These are phyloP conservation scores for Dendrocopos noguchii DNA, from an alignment of 2,113 vertebrate species.

Conservation along the genomic window DNA sequence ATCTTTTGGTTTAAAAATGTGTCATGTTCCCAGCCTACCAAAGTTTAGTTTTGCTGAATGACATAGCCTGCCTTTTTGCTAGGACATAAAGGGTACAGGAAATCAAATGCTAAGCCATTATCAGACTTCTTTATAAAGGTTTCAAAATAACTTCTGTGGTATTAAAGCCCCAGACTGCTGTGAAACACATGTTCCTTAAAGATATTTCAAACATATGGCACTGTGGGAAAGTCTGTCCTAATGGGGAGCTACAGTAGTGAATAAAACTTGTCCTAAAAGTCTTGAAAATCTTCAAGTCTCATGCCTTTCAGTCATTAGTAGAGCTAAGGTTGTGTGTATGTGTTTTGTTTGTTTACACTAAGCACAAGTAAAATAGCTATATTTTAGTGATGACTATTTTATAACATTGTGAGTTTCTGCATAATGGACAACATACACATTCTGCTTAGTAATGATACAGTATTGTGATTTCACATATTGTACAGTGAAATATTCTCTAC, in stretches of 20 bases:
- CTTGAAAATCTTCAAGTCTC: background rate
- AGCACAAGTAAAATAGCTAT: background rate
- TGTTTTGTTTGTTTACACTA: background rate
- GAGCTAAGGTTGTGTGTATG: background rate
- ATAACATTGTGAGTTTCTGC: background rate
- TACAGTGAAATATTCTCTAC: background rate
- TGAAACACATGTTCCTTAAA: background rate
- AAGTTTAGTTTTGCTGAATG: background rate
- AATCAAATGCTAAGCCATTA: background rate
- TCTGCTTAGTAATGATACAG: background rate
- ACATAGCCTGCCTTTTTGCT: background rate
- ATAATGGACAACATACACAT: background rate
- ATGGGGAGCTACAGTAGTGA: background rate
- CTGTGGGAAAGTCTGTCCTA: background rate
- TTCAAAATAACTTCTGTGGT: background rate
- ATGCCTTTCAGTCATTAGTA: background rate
- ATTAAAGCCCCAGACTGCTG: background rate
- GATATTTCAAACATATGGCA: background rate
- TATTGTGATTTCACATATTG: background rate
- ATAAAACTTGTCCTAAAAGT: background rate
- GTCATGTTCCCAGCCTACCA: background rate
- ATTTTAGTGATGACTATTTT: background rate
- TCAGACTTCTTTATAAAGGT: background rate
- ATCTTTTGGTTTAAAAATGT: background rate
- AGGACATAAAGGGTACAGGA: background rate